Conservation (phyloP, 2,797 vertebrate genomes). For the Sarcoramphus papa region DNA sequence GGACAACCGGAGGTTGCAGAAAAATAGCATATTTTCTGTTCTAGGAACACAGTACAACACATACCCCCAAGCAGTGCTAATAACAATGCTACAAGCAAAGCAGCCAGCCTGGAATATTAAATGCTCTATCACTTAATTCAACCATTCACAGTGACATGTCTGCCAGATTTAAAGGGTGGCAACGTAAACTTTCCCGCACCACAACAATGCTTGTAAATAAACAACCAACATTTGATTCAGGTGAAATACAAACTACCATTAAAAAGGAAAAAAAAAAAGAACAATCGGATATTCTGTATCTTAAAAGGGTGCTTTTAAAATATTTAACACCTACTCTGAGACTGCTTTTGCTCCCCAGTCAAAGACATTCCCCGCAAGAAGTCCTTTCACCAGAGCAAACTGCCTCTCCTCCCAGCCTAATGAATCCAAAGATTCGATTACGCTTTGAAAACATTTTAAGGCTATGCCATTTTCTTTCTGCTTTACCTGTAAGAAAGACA, state of each 20-base stretch:
- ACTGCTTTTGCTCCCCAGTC: slow-evolving; percentile 99
- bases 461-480: slow-evolving; percentile 93
- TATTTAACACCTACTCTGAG: slow-evolving; percentile 86
- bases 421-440: slow-evolving; percentile 84
- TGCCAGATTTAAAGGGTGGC: not conserved
- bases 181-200: not conserved
- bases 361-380: slow-evolving; percentile 96
- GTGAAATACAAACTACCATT: not conserved
- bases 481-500: slow-evolving; percentile 83
- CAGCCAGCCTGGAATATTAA: not conserved
- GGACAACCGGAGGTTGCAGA: not conserved
- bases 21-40: fast-evolving
- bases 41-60: not conserved
- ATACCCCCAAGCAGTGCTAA: not conserved
- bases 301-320: slow-evolving; percentile 14
- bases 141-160: not conserved
- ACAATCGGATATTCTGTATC: not conserved
- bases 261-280: not conserved
- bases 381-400: slow-evolving; percentile 90
- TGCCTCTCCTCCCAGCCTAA: slow-evolving; percentile 94
- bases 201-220: not conserved
- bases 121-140: not conserved
- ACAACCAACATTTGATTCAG: not conserved
- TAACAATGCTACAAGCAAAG: not conserved
- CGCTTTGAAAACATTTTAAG: slow-evolving; percentile 88